Base-by-base conservation (phyloP, 2,797 vertebrate genomes). In the Bradypus variegatus region DNA sequence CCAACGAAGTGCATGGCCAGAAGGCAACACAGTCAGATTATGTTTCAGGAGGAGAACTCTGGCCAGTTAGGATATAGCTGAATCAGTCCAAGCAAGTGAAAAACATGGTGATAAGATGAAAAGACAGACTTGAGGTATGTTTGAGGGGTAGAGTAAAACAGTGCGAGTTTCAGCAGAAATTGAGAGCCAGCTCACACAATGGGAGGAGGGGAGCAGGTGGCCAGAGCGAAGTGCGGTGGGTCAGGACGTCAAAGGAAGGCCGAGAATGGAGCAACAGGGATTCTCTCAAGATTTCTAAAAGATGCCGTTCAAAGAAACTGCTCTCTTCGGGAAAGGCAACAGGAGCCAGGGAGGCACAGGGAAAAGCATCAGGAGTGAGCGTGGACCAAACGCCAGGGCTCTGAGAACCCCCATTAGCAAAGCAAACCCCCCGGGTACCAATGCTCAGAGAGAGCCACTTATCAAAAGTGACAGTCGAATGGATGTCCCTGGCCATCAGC, bases 391-490 rank as follows among this genome's bases (percentile, higher is more conserved):
- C 4, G 2, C 64, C 3, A 0, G 58, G 0, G 21, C 31, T 50
- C 31, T 6, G 27, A 62, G 53, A n/a, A 87, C 45, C 75, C 70
- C 70, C 3, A 1, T 13, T 15, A 27, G 2, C 25, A 38, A 21
- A 10, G 50, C 1, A 9, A 48, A 67, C 62, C 25, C 31, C 75
- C 75, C 67, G 41, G 69, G 15, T 67, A 48, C 55, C 45, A 69
- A 48, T 25, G 27, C 50, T 90, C 67, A n/a, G 70, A 75, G 78
- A 88, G 33, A 79, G 87, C 55, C 69, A 10, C 45, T 85, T 55
- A 78, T 85, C 88, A 78, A 45, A 84, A 89, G 65, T 76, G 65
- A 79, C 60, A 72, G 65, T 58, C 81, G 72, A 53, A 82, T 83
- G 91, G n/a, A 60, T 83, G 73, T 72, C 70, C 31, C 89, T 60